These are phyloP conservation scores for Drosophila repletoides DNA, from an alignment of 1,140 invertebrate genomes.

Conservation along the genomic window DNA sequence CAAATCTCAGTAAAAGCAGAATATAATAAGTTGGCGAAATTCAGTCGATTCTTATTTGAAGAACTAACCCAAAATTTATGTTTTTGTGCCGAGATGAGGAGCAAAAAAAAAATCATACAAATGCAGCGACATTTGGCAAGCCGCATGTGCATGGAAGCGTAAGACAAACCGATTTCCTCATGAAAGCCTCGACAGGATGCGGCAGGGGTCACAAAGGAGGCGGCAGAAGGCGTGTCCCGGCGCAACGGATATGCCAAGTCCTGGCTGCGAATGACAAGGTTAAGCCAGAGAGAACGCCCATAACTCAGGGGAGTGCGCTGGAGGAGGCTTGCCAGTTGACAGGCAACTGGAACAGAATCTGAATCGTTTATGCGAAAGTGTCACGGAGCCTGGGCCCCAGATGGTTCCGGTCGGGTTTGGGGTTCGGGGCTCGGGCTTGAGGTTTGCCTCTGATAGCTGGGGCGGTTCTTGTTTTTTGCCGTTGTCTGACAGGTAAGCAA, in stretches of 20 bases:
- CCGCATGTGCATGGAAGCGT: constrained; percentile 56
- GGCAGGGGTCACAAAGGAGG: constrained; percentile 18
- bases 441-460: constrained; percentile 37
- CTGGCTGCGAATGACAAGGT: constrained; percentile 60
- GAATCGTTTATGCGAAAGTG: constrained; percentile 60
- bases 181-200: constrained; percentile 53
- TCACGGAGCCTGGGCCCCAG: constrained; percentile 20
- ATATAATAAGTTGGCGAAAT: no score
- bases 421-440: no score
- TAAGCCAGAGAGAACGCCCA: constrained; percentile 28
- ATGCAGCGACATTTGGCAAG: constrained; percentile 51
- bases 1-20: no score
- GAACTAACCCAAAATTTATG: not conserved
- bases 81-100: no score
- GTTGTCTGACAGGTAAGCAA: constrained; percentile 65
- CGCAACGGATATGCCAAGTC: constrained; percentile 34
- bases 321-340: not conserved
- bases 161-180: constrained; percentile 74
- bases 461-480: constrained; percentile 43
- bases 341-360: constrained; percentile 32
- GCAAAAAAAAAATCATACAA: constrained; percentile 25
- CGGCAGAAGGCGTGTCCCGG: no score
- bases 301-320: not conserved
- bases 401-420: constrained; percentile 10
- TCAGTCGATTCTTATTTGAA: not conserved